Evolutionary conservation across 2,888 invertebrate genomes (phyloP).

Genomic region (Coelogynopora nodosa): DNA sequence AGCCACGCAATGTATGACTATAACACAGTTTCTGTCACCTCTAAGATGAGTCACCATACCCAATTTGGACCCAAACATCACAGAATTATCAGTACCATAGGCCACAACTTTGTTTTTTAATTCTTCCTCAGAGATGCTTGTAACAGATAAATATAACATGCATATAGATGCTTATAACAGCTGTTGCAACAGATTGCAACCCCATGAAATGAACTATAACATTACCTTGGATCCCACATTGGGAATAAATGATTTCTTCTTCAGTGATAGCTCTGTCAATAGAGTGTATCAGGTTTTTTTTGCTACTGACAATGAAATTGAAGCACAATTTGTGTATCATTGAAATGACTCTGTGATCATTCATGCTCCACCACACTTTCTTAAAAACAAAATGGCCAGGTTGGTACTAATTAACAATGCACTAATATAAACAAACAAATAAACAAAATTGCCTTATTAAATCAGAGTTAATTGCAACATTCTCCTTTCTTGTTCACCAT

Average conservation of each 20-base stretch:
- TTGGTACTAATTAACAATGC: background rate
- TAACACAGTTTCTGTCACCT: no score
- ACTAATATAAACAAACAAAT: background rate
- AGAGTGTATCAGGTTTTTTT: background rate
- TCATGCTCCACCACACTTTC: background rate
- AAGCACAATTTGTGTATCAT: background rate
- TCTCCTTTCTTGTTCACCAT: background rate
- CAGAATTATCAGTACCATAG: background rate
- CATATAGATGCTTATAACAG: background rate
- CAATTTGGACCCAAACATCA: background rate
- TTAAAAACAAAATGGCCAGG: background rate
- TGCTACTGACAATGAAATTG: background rate
- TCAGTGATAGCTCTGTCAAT: background rate
- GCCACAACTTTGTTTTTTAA: background rate
- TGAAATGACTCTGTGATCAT: no score
- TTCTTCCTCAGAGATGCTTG: background rate
- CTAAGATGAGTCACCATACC: no score
- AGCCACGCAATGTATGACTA: background rate
- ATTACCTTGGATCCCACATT: background rate
- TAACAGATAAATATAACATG: background rate
- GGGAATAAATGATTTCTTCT: background rate
- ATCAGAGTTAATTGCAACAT: background rate
- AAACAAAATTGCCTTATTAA: background rate
- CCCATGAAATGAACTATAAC: background rate
- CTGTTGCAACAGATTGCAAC: background rate